Evolutionary conservation across 2,797 vertebrate genomes (phyloP).

Genomic region (Labroides dimidiatus): DNA sequence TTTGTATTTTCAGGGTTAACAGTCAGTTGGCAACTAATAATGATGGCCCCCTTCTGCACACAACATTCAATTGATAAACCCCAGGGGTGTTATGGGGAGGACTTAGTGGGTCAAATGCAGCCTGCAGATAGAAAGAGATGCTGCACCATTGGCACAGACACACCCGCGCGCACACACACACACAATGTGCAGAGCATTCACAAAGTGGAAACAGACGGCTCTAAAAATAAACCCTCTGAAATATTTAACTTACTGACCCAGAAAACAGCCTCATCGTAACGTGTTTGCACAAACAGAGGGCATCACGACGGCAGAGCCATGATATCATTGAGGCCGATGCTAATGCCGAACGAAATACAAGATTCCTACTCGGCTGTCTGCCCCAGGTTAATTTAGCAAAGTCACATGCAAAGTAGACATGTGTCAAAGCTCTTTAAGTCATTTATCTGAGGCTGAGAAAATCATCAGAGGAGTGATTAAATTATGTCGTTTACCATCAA

Average conservation of each 20-base stretch:
- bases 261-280: conserved; percentile 81
- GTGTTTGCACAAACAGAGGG: conserved; percentile 77
- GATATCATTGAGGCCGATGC: conserved; percentile 79
- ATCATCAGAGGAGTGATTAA: conserved; percentile 22
- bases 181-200: conserved; percentile 42
- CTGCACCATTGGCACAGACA: conserved; percentile 37
- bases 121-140: conserved; percentile 73
- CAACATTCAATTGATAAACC: conserved; percentile 70
- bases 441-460: conserved; percentile 14
- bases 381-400: conserved; percentile 14
- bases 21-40: conserved; percentile 43
- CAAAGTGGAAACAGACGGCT: conserved; percentile 82
- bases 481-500: conserved; percentile 23
- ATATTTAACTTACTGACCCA: conserved; percentile 90
- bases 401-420: conserved; percentile 24
- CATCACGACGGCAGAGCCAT: conserved; percentile 61
- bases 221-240: conserved; percentile 88
- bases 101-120: conserved; percentile 86
- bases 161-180: conserved; percentile 29
- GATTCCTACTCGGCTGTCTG: conserved; percentile 4
- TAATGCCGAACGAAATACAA: conserved; percentile 46
- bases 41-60: conserved; percentile 56
- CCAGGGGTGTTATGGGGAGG: conserved; percentile 72
- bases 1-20: conserved; percentile 26
- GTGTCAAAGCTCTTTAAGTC: conserved; percentile 5